These are phyloP conservation scores for Cheilosia soror DNA, from an alignment of 2,888 invertebrate species.

Conservation along the genomic window DNA sequence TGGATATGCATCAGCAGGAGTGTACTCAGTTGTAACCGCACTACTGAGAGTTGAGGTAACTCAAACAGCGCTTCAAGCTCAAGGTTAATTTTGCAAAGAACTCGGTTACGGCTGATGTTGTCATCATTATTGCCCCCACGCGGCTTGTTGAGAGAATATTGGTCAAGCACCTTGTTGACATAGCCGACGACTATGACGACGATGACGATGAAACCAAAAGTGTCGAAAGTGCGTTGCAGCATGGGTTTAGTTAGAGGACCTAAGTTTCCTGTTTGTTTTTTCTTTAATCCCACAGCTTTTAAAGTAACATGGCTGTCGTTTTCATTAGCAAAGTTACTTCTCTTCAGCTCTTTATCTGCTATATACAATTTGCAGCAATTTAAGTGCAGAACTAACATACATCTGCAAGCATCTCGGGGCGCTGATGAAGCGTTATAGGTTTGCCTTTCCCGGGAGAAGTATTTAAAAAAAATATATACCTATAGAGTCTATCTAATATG, in stretches of 20 bases:
- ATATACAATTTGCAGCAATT: too few species aligned
- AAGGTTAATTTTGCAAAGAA: constrained; percentile 70
- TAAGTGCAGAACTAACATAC: too few species aligned
- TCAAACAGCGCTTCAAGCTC: constrained; percentile 68
- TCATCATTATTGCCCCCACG: neutral
- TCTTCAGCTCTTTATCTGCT: too few species aligned
- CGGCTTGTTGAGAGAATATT: constrained; percentile 54
- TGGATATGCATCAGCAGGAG: constrained; percentile 59
- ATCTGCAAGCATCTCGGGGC: too few species aligned
- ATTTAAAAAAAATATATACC: too few species aligned
- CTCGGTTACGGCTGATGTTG: constrained; percentile 48
- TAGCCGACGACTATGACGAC: constrained; percentile 16
- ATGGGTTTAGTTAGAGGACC: neutral
- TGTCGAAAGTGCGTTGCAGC: neutral
- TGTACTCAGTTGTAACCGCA: constrained; percentile 65
- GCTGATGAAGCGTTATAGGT: too few species aligned
- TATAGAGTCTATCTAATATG: too few species aligned
- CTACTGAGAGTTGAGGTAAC: constrained; percentile 33
- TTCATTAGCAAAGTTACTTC: too few species aligned
- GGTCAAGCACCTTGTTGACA: constrained; percentile 74
- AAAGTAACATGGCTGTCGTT: too few species aligned
- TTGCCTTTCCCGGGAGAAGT: too few species aligned
- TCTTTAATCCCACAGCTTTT: too few species aligned
- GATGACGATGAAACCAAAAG: neutral
- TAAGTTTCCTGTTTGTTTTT: too few species aligned